Conservation (phyloP, 1,140 invertebrate genomes). For the Melanaphis sacchari region DNA sequence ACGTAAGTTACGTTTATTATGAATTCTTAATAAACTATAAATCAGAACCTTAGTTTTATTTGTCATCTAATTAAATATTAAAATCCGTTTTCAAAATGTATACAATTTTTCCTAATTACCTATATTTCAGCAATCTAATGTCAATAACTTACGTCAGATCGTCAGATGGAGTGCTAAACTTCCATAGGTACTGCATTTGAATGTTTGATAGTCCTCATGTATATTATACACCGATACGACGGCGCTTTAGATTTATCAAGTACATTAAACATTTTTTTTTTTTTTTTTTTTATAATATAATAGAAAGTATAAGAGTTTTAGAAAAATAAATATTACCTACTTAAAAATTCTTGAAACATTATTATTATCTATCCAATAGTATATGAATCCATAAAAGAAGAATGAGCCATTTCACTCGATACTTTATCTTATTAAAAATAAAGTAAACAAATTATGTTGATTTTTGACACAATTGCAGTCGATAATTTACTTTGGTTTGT, state of each 20-base stretch:
- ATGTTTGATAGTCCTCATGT: background rate
- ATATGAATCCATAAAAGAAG: background rate
- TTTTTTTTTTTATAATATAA: no score
- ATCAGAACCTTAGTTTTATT: background rate
- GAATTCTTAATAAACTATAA: background rate
- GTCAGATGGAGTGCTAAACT: background rate
- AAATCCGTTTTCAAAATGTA: background rate
- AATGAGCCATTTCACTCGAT: background rate
- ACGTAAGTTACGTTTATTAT: background rate
- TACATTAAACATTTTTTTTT: background rate
- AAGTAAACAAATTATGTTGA: background rate
- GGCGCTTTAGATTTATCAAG: background rate
- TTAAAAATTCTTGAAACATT: background rate
- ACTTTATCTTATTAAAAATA: background rate
- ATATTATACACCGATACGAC: background rate
- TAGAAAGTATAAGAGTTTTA: background rate
- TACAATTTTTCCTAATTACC: background rate
- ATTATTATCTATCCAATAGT: background rate
- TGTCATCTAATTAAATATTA: background rate
- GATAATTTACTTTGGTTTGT: background rate
- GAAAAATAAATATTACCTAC: background rate
- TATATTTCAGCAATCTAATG: background rate
- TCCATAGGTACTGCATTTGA: background rate
- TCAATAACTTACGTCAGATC: background rate
- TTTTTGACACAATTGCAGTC: background rate